phyloP scores from a whole-genome alignment of 30 jellyfish, hydroid and myxozoan species.

The Pseudorhiza aurosa region DNA sequence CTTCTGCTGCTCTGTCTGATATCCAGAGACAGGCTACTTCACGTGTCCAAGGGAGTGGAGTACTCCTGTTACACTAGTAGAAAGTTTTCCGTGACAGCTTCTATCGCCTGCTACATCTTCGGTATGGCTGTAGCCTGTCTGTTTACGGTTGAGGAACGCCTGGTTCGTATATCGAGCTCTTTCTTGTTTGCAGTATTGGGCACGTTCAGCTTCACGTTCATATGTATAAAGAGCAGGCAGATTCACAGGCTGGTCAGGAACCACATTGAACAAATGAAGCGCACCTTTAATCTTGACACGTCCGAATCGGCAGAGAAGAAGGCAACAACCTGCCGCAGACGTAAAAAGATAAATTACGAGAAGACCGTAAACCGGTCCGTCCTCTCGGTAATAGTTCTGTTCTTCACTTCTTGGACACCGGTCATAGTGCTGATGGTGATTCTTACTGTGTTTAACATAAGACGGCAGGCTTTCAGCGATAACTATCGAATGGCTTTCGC shows the following conservation, averaged over 20 bases:
- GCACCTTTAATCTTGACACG: neutral
- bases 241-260: conserved; percentile 1
- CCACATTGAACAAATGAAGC: conserved; percentile 24
- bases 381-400: conserved; percentile 23
- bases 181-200: conserved; percentile 38
- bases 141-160: neutral
- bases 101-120: neutral
- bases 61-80: conserved; percentile 9
- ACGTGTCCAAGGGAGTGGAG: conserved; percentile 14
- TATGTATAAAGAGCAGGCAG: conserved; percentile 15
- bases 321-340: neutral
- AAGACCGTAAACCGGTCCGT: conserved; percentile 50
- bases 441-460: neutral
- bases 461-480: neutral
- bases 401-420: conserved; percentile 61
- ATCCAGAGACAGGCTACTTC: conserved; percentile 61
- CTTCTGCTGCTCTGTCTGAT: conserved; percentile 43
- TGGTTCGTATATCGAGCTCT: conserved; percentile 5
- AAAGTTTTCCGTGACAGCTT: neutral
- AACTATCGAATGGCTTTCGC: conserved; percentile 30
- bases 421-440: conserved; percentile 40
- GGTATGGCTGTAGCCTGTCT: conserved; percentile 39
- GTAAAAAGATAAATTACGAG: neutral
- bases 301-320: neutral
- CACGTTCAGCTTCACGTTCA: conserved; percentile 29